These are phyloP conservation scores for Pangasius djambal DNA, from an alignment of 2,797 vertebrate genomes.

Conservation along the genomic window DNA sequence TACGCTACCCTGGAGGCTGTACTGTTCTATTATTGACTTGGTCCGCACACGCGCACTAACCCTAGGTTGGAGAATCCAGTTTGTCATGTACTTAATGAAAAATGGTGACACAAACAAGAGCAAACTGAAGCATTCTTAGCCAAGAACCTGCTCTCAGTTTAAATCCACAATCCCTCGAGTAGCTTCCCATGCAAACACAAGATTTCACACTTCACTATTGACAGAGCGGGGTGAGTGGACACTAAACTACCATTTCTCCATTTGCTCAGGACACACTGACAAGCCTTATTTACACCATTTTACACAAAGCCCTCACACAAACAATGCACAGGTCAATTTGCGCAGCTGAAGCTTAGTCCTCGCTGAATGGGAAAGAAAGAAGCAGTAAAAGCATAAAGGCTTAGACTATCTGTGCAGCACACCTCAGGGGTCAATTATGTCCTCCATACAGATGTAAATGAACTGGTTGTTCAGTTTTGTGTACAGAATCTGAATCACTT, in stretches of 20 bases:
- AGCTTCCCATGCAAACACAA: slow-evolving; percentile 24
- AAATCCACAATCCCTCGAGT: background rate
- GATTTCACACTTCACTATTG: slow-evolving; percentile 67
- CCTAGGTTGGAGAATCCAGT: background rate
- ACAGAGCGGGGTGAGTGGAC: slow-evolving; percentile 55
- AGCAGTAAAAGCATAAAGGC: slow-evolving; percentile 18
- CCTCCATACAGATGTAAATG: slow-evolving; percentile 25
- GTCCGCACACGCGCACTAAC: background rate
- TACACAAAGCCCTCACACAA: slow-evolving; percentile 20
- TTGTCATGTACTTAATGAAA: background rate
- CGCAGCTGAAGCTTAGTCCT: slow-evolving; percentile 33
- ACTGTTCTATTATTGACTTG: slow-evolving; percentile 12
- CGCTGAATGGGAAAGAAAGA: slow-evolving; percentile 48
- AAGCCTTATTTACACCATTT: slow-evolving; percentile 50
- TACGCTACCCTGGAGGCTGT: background rate
- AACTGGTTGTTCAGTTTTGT: slow-evolving; percentile 27
- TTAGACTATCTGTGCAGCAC: background rate
- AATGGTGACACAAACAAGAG: background rate
- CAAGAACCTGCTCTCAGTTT: background rate
- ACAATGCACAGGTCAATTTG: slow-evolving; percentile 60
- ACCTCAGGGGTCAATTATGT: slow-evolving; percentile 15
- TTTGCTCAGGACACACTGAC: slow-evolving; percentile 46
- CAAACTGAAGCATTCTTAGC: background rate
- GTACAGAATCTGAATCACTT: slow-evolving; percentile 15
- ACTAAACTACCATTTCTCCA: slow-evolving; percentile 36